These are phyloP conservation scores for Chelmon rostratus DNA, from an alignment of 2,797 vertebrate genomes.

Conservation along the genomic window DNA sequence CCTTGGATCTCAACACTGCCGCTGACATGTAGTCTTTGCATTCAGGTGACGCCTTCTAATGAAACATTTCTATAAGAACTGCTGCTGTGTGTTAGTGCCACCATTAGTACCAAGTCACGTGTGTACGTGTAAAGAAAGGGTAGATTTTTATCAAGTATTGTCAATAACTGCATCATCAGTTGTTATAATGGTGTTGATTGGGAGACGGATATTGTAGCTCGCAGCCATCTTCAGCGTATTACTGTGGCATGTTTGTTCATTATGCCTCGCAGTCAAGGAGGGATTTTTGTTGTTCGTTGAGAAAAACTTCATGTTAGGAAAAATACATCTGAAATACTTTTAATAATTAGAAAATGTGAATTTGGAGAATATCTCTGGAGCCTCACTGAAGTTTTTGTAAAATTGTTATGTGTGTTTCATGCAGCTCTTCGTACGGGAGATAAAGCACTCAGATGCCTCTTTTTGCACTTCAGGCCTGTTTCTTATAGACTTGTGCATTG, in stretches of 20 bases:
- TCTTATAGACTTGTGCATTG: background rate
- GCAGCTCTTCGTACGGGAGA: background rate
- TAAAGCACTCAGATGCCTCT: background rate
- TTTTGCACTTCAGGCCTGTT: background rate
- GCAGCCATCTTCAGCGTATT: conserved; percentile 35
- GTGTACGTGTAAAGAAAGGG: background rate
- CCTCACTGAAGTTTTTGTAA: background rate
- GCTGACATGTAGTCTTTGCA: conserved; percentile 39
- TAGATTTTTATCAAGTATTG: conserved; percentile 17
- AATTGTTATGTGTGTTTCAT: background rate
- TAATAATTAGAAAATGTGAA: background rate
- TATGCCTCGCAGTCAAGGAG: conserved; percentile 27
- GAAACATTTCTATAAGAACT: conserved; percentile 9
- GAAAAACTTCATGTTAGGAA: background rate
- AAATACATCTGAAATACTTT: background rate
- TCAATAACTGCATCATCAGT: conserved; percentile 65
- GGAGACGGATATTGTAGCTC: conserved; percentile 44
- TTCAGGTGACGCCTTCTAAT: conserved; percentile 52
- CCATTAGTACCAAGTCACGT: background rate
- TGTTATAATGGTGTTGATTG: conserved; percentile 69
- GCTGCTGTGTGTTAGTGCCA: background rate
- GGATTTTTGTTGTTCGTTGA: background rate
- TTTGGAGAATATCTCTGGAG: background rate
- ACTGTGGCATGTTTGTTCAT: conserved; percentile 31
- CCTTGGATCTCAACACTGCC: conserved; percentile 32